phyloP scores from a whole-genome alignment of 2,888 invertebrate genomes.

The Bombylius discolor region DNA sequence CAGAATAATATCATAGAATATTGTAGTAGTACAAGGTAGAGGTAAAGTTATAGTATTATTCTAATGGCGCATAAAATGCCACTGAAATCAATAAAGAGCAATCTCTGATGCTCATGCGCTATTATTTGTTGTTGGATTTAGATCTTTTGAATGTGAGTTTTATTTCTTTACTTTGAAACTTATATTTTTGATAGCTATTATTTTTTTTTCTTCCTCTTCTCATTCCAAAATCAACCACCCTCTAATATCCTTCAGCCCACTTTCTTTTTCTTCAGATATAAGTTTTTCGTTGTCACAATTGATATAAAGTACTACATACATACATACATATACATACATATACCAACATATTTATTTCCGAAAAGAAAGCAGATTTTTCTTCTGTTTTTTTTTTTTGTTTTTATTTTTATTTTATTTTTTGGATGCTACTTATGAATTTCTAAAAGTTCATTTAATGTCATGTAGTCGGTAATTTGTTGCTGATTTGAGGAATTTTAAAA shows the following conservation, averaged over 20 bases:
- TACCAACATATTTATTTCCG: conserved; percentile 1
- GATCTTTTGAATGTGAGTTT: conserved; percentile 10
- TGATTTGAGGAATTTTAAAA: conserved; percentile 15
- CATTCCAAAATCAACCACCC: not conserved
- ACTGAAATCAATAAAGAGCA: conserved; percentile 20
- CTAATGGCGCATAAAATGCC: conserved; percentile 17
- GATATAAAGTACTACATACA: not conserved
- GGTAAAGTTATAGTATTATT: conserved; percentile 10
- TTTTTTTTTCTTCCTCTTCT: not conserved
- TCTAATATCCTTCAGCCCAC: no score
- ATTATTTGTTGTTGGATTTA: conserved; percentile 5
- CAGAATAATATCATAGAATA: not conserved
- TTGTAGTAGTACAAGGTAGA: not conserved
- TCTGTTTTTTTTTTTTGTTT: not conserved
- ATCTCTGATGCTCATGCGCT: conserved; percentile 19
- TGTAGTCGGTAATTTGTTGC: conserved; percentile 12
- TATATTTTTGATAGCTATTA: conserved; percentile 7
- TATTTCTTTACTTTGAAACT: conserved; percentile 13
- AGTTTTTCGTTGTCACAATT: not conserved
- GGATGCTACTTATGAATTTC: conserved; percentile 13
- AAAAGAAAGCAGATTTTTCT: not conserved
- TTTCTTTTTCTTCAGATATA: not conserved
- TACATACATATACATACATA: not conserved
- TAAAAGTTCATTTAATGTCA: conserved; percentile 12
- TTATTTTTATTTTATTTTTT: not conserved